A percentile compares a stretch with the other conserved stretches of the same genome.
Evolutionary conservation across 2,888 invertebrate species (phyloP).

Genomic region (Erebia palarica): DNA sequence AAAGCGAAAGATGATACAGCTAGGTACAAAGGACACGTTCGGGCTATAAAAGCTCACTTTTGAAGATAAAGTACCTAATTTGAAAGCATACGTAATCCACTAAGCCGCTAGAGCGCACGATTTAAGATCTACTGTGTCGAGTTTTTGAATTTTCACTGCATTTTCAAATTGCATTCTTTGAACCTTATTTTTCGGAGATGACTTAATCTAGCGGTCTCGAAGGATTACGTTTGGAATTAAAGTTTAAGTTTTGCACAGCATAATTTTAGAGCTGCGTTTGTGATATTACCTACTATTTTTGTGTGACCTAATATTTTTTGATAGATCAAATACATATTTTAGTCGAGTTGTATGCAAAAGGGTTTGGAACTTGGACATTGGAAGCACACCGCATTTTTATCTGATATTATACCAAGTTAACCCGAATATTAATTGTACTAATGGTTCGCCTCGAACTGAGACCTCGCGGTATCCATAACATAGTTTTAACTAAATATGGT

Average conservation of each 20-base stretch:
- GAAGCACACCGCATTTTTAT: no score
- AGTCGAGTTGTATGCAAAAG: no score
- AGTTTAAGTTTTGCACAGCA: slow-evolving; percentile 6
- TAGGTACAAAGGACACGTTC: slow-evolving; percentile 1
- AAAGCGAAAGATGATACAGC: background rate
- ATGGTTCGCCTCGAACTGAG: no score
- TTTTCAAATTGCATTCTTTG: slow-evolving; percentile 18
- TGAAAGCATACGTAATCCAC: slow-evolving; percentile 22
- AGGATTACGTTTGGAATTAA: slow-evolving; percentile 10
- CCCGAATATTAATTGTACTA: no score
- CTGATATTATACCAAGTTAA: no score
- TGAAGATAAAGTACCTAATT: slow-evolving; percentile 22
- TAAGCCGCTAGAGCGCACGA: slow-evolving; percentile 20
- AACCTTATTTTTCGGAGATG: slow-evolving; percentile 16
- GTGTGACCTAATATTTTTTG: no score
- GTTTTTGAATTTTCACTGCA: slow-evolving; percentile 23
- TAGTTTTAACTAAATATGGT: no score
- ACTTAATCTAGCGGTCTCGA: slow-evolving; percentile 17
- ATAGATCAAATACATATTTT: no score
- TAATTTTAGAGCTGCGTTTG: background rate
- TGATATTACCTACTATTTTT: no score
- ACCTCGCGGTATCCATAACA: no score
- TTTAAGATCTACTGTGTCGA: slow-evolving; percentile 11
- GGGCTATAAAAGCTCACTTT: slow-evolving; percentile 20
- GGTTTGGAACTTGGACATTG: no score